Conservation (phyloP, 2,888 invertebrate genomes). For the Taenaris catops region DNA sequence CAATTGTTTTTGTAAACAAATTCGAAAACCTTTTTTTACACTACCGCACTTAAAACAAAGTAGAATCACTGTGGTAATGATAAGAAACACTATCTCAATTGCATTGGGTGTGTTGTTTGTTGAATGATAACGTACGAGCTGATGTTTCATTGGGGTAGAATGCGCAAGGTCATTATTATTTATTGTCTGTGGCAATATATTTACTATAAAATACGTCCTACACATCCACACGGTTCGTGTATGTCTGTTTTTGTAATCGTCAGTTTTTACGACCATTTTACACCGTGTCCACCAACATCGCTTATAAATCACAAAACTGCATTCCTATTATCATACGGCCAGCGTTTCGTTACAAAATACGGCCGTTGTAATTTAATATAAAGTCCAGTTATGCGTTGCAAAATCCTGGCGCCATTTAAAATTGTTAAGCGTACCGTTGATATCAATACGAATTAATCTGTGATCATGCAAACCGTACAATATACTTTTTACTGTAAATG, state of each 20-base stretch:
- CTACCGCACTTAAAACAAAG: no score
- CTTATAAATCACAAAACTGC: conserved; percentile 11
- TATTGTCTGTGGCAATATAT: no score
- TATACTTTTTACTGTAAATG: conserved; percentile 2
- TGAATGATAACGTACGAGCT: no score
- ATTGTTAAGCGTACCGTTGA: conserved; percentile 7
- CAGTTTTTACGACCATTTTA: conserved; percentile 10
- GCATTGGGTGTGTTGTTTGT: no score
- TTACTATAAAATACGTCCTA: no score
- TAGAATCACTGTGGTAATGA: neutral
- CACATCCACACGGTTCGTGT: no score
- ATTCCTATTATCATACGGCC: conserved; percentile 7
- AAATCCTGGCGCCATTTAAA: conserved; percentile 9
- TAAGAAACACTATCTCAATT: neutral
- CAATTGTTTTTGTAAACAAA: no score
- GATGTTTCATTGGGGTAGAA: no score
- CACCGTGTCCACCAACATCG: conserved; percentile 4
- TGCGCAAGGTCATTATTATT: no score
- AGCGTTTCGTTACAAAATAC: conserved; percentile 7
- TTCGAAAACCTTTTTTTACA: no score
- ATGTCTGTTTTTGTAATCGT: conserved; percentile 9
- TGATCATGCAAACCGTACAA: conserved; percentile 4
- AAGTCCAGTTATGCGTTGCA: conserved; percentile 7
- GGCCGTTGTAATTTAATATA: conserved; percentile 10
- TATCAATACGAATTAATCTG: conserved; percentile 10